Percentiles rank a stretch among this genome's conserved stretches.
Conservation (phyloP, 2,113 vertebrate species). For the Aepyceros melampus region DNA sequence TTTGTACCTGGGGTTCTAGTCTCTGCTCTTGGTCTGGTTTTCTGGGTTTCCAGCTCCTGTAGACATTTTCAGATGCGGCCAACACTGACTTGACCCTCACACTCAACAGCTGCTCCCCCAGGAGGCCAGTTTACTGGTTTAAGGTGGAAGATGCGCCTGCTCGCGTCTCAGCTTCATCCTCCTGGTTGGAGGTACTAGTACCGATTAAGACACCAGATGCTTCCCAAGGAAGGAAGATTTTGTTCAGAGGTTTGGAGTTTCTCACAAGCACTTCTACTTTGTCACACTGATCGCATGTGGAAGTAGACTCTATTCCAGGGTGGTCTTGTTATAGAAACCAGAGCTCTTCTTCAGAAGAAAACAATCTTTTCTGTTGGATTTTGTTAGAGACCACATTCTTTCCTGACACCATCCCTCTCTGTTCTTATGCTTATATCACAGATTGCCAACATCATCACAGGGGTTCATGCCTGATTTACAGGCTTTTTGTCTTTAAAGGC, state of each 20-base stretch:
- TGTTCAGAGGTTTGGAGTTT: no score
- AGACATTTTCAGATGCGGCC: neutral
- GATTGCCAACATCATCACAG: neutral
- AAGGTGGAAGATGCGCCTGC: neutral
- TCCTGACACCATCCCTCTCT: neutral
- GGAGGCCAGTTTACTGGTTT: neutral
- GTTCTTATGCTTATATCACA: neutral
- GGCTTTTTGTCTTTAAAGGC: neutral
- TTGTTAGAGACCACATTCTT: neutral
- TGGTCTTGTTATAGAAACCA: accelerated
- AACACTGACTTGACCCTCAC: neutral
- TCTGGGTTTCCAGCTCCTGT: neutral
- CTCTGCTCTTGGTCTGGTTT: neutral
- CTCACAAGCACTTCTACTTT: neutral
- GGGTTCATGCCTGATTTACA: neutral
- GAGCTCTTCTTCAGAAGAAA: neutral
- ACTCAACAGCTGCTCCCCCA: neutral
- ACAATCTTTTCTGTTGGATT: neutral
- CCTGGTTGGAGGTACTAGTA: neutral
- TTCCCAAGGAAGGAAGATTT: neutral
- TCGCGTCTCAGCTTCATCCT: neutral
- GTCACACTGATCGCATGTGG: neutral
- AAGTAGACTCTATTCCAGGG: no score
- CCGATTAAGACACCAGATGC: neutral
- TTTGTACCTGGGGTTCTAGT: neutral